Conservation (phyloP, 2,888 invertebrate species). For the Andrena camellia region DNA sequence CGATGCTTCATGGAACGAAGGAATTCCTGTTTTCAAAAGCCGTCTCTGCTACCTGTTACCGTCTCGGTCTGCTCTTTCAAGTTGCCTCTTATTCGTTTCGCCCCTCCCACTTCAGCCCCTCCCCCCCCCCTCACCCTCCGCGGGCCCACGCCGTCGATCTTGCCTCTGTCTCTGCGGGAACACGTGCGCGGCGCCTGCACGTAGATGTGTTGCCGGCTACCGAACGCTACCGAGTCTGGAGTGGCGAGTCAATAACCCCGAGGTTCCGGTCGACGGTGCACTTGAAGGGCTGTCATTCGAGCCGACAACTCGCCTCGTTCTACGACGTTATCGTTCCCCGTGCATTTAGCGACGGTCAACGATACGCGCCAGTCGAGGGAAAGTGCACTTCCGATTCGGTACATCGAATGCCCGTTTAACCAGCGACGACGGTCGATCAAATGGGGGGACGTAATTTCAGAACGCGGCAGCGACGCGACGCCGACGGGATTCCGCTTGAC, state of each 20-base stretch:
- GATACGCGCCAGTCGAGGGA: conserved; percentile 66
- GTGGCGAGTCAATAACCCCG: conserved; percentile 83
- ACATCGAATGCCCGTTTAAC: neutral
- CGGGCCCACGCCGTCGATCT: neutral
- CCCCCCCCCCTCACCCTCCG: neutral
- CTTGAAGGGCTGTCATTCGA: conserved; percentile 83
- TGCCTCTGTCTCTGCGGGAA: conserved; percentile 25
- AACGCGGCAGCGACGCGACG: neutral
- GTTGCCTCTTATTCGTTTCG: conserved; percentile 33
- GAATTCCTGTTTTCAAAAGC: conserved; percentile 52
- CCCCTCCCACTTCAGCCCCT: neutral
- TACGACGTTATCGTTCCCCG: conserved; percentile 80
- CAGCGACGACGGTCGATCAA: neutral
- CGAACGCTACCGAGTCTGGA: conserved; percentile 75
- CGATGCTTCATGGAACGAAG: conserved; percentile 17
- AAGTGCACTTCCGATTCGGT: conserved; percentile 28
- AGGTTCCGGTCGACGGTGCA: conserved; percentile 80
- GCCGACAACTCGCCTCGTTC: conserved; percentile 80
- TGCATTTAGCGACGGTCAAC: conserved; percentile 77
- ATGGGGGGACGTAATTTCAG: neutral
- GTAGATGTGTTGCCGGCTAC: conserved; percentile 68
- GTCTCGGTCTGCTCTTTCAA: conserved; percentile 41
- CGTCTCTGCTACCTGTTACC: conserved; percentile 34
- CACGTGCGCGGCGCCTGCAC: conserved; percentile 27
- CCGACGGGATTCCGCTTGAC: neutral